Percentiles rank a stretch among this genome's conserved stretches.
Conservation (phyloP, 2,113 vertebrate species). For the Piprites chloris region DNA sequence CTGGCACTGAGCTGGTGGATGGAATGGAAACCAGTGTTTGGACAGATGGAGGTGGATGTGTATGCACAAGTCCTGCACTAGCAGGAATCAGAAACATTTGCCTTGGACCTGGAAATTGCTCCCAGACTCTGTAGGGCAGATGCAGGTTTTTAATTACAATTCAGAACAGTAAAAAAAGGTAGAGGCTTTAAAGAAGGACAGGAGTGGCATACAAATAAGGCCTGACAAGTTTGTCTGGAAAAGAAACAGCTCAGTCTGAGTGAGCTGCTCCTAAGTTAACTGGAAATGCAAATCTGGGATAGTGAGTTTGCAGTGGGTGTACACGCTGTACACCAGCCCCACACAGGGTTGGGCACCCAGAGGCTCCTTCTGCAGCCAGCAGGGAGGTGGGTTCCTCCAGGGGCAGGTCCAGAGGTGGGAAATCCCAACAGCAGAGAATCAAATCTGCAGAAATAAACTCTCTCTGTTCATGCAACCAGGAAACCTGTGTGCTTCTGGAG, state of each 20-base stretch:
- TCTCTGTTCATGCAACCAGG: neutral
- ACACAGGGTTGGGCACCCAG: neutral
- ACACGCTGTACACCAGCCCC: neutral
- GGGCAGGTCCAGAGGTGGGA: neutral
- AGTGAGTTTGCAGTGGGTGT: neutral
- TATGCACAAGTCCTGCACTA: neutral
- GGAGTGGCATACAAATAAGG: neutral
- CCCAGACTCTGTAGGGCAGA: neutral
- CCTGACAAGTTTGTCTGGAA: slow-evolving; percentile 2
- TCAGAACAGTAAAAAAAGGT: neutral
- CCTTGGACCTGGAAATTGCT: neutral
- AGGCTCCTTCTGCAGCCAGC: neutral
- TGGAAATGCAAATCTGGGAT: neutral
- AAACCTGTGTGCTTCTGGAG: neutral
- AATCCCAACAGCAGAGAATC: neutral
- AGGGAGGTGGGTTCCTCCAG: neutral
- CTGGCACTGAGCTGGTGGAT: neutral
- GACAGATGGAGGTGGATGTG: neutral
- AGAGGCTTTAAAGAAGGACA: neutral
- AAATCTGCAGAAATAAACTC: neutral
- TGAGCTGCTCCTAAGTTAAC: neutral
- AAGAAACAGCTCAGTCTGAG: neutral
- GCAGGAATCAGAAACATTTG: neutral
- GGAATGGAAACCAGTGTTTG: neutral
- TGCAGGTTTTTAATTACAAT: neutral